phyloP scores from a whole-genome alignment of 2,797 vertebrate species.

The Streptopelia turtur region DNA sequence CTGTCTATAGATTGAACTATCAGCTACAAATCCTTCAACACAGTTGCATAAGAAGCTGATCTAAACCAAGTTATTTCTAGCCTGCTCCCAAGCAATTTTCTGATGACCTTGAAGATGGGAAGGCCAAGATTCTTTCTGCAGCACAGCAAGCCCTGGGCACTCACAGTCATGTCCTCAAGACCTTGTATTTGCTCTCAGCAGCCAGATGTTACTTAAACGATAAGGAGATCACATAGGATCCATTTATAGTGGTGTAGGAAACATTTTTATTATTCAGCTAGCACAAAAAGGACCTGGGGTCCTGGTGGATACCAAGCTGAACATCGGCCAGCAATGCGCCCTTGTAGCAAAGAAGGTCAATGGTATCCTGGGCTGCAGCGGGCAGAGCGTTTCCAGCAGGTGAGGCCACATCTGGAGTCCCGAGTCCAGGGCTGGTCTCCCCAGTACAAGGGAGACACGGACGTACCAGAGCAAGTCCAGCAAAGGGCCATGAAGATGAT shows the following conservation, averaged over 20 bases:
- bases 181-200: not conserved
- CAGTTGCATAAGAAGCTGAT: not conserved
- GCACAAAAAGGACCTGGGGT: not conserved
- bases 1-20: conserved; percentile 6
- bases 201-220: not conserved
- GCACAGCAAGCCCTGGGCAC: not conserved
- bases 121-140: not conserved
- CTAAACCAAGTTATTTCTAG: not conserved
- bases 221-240: not conserved
- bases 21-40: not conserved
- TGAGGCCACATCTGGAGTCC: not conserved
- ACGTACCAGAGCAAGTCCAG: not conserved
- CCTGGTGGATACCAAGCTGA: not conserved
- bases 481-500: not conserved
- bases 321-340: not conserved
- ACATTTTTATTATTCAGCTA: not conserved
- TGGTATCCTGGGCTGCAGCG: not conserved
- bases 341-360: not conserved
- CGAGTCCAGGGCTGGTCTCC: not conserved
- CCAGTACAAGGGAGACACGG: not conserved
- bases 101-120: not conserved
- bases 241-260: not conserved
- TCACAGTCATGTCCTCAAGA: not conserved
- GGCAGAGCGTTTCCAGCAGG: rapidly evolving
- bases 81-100: not conserved